A percentile compares a stretch with the other conserved stretches of the same genome.
These are phyloP conservation scores for Daboia siamensis DNA, from an alignment of 2,113 vertebrate genomes.

Conservation along the genomic window DNA sequence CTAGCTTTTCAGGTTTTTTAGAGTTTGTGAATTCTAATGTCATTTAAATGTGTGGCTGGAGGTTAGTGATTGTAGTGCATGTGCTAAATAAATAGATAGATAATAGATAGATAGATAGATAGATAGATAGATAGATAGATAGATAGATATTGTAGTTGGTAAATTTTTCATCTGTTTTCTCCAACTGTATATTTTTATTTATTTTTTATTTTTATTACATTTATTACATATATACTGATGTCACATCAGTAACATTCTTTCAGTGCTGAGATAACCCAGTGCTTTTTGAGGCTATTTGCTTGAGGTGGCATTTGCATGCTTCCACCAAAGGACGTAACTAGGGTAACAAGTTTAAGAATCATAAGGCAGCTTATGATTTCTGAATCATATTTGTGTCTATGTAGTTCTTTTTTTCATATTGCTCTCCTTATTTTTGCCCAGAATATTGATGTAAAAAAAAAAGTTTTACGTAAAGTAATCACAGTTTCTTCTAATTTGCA, in stretches of 20 bases:
- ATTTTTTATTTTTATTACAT: too few species aligned
- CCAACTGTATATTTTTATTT: too few species aligned
- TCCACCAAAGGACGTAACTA: neutral
- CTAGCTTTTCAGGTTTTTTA: conserved; percentile 38
- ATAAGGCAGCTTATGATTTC: neutral
- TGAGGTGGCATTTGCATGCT: neutral
- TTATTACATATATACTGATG: too few species aligned
- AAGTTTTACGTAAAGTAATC: neutral
- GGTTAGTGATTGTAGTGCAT: conserved; percentile 8
- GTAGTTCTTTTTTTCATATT: neutral
- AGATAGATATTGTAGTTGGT: neutral
- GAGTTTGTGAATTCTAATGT: conserved; percentile 5
- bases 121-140: too few species aligned
- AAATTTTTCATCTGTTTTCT: neutral
- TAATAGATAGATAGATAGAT: neutral
- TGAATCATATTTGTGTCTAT: neutral
- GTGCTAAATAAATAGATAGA: neutral
- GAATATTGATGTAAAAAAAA: neutral
- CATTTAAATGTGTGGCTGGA: conserved; percentile 46
- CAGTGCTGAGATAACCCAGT: neutral
- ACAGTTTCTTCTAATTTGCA: neutral
- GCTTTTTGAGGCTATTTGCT: neutral
- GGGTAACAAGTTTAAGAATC: neutral
- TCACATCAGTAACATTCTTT: neutral
- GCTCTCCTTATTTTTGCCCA: neutral